Base-by-base conservation (phyloP, 2,113 vertebrate genomes). In the Cygnus atratus region DNA sequence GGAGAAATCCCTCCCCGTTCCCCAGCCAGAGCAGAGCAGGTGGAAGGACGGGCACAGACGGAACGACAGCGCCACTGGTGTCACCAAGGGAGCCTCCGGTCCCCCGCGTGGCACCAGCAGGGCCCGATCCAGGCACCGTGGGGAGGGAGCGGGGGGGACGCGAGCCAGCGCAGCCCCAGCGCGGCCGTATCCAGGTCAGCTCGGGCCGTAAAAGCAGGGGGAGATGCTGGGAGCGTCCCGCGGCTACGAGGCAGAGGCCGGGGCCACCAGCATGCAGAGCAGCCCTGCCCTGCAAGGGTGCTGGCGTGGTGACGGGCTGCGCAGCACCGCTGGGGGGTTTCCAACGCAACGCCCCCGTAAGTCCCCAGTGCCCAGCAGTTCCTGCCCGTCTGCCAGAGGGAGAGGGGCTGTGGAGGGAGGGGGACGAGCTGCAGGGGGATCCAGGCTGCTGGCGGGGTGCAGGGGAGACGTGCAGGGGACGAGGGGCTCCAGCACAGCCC, bases 201-300 rank as follows among this genome's bases (percentile, higher is more conserved):
- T 7, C 14, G 87, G 62, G 71, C 81, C 92, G 55, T 59, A 91
- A 91, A 93, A 93, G 41, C 76, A 70, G 0, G 1, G 48, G 25
- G 1, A 63, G 57, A 63, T 13, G 39, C 74, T 35, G n/a, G 61
- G 57, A 93, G 84, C 67, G 88, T 35, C 85, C 50, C 11, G 11
- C 26, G 70, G 41, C 0, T 0, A 25, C 0, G 0, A 70, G n/a
- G 44, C 81, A 41, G 41, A 52, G 35, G 37, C n/a, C 2, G 2
- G 61, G n/a, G 52, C n/a, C 16, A 33, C 15, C 44, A 16, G 44
- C 14, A 10, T 14, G 35, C 9, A 37, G 35, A 62, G 22, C 35
- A 62, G 37, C 68, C 24, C 54, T 68, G 54, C 31, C 50, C 55
- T 33, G 35, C 1, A 0, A 67, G 44, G 50, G 35, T 57, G 81